Base-by-base conservation (phyloP, 2,888 invertebrate species). In the Synanthedon formicaeformis region DNA sequence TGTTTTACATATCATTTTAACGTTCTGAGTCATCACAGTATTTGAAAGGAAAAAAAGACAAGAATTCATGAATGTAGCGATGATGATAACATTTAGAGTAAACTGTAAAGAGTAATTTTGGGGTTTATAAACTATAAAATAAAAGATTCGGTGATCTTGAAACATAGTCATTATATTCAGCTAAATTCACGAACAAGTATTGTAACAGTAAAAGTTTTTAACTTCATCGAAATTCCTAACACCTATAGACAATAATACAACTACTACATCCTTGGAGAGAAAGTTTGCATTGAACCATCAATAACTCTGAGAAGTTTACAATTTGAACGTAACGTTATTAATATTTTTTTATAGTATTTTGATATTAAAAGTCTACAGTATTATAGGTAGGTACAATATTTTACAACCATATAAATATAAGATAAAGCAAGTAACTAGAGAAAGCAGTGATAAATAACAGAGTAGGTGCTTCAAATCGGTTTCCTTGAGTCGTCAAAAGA, bases 221-320 rank as follows among this genome's bases (percentile, higher is more conserved):
- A 66, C 60, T 61, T 65, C 63, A 62, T 71, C 71, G 71, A 75
- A 74, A 69, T 66, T 66, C 70, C 78, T 81, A 81, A 64, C 67
- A 56, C 69, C 75, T 76, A 67, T 34, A 34, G 10, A 64, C 66
- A 66, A 62, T 50, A 34, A 52, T 48, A 53, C 52, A 56, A 57
- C 57, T 55, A 75, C 65, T 75, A 71, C 58, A 74, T 76, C 78
- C 75, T 74, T 64, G 65, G 82, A 81, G 86, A 85, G 81, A 84
- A 85, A 84, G 81, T 80, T 86, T 86, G 86, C 86, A 86, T 85
- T 86, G 86, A 86, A 84, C 74, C 85, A 78, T 77, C 83, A 66
- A 23, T 27, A 49, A 45, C 72, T 82, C 73, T 76, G 76, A 82
- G 73, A 77, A 67, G 59, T 57, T 62, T 64, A 60, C 64, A 58